Evolutionary conservation across 2,113 vertebrate genomes (phyloP).

Genomic region (Seriola aureovittata): DNA sequence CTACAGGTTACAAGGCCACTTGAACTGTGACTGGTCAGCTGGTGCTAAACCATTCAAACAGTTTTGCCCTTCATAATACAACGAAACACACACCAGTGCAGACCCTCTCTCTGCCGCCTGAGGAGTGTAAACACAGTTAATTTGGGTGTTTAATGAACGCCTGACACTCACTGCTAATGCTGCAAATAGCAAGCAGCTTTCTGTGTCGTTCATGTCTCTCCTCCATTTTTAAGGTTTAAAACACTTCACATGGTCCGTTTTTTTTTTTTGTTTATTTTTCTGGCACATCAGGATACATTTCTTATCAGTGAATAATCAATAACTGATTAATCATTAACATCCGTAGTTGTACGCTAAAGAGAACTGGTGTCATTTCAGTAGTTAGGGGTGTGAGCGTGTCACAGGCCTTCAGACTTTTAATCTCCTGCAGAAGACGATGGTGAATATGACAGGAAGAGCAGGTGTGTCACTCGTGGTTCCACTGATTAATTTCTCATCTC

Average conservation of each 20-base stretch:
- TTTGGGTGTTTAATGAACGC: not conserved
- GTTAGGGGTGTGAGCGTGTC: too few relatives aligned
- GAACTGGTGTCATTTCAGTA: not conserved
- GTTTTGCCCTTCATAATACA: slow-evolving; percentile 2
- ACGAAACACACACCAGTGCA: not conserved
- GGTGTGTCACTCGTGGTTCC: too few relatives aligned
- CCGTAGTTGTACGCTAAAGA: not conserved
- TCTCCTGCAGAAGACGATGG: not conserved
- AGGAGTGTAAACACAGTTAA: not conserved
- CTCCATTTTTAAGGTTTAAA: not conserved
- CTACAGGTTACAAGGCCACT: not conserved
- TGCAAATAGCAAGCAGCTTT: not conserved
- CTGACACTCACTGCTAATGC: not conserved
- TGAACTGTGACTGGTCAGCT: too few relatives aligned
- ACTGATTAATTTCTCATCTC: not conserved
- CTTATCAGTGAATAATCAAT: slow-evolving; percentile 4
- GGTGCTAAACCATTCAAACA: not conserved
- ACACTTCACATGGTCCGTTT: not conserved
- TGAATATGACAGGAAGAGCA: not conserved
- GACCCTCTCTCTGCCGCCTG: not conserved
- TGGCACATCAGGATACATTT: not conserved
- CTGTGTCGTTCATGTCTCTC: too few relatives aligned
- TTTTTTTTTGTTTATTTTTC: not conserved
- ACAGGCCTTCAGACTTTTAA: too few relatives aligned
- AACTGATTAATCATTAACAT: slow-evolving; percentile 28